These are phyloP conservation scores for Sycophila texana DNA, from an alignment of 2,888 invertebrate genomes.

Conservation along the genomic window DNA sequence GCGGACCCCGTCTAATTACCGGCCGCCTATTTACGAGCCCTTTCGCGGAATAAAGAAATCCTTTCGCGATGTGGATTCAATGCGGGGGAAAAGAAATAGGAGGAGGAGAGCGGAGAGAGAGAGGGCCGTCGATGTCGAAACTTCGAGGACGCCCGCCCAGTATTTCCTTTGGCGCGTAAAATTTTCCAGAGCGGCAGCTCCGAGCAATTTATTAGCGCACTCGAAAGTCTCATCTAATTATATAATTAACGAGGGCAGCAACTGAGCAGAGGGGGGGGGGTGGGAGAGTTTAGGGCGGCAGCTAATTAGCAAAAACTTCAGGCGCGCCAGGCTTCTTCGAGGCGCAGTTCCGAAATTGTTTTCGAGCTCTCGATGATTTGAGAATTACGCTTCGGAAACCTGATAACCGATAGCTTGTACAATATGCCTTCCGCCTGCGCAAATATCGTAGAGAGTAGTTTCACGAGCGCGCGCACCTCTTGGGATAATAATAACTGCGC, in stretches of 20 bases:
- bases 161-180: slow-evolving; percentile 42
- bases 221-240: slow-evolving; percentile 53
- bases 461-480: not conserved
- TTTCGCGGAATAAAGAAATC: not conserved
- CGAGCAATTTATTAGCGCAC: slow-evolving; percentile 50
- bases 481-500: not conserved
- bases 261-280: not conserved
- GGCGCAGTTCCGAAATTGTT: slow-evolving; percentile 41
- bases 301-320: slow-evolving; percentile 52
- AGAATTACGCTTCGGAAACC: slow-evolving; percentile 1
- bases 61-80: not conserved
- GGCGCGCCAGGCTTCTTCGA: not conserved
- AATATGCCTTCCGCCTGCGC: not conserved
- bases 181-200: slow-evolving; percentile 31
- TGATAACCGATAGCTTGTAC: not conserved
- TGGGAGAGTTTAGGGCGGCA: slow-evolving; percentile 33
- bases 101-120: not conserved
- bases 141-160: not conserved
- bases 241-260: slow-evolving; percentile 46
- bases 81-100: not conserved
- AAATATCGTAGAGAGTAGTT: not conserved
- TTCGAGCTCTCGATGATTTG: slow-evolving; percentile 16
- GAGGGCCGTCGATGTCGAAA: not conserved
- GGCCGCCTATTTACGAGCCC: slow-evolving; percentile 25
- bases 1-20: slow-evolving; percentile 33